phyloP scores from a whole-genome alignment of 2,113 vertebrate species.

The Pantherophis guttatus region DNA sequence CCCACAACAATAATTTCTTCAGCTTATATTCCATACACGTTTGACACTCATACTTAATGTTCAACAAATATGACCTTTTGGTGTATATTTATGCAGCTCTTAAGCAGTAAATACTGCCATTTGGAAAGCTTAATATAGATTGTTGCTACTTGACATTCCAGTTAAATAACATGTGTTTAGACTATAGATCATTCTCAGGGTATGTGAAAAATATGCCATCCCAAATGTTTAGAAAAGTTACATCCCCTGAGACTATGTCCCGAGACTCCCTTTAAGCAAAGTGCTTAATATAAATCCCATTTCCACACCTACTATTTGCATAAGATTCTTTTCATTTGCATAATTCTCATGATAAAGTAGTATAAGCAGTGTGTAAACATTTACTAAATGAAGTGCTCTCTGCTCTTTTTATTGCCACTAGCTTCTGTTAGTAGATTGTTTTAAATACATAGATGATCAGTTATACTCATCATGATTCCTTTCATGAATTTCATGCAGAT shows the following conservation, averaged over 20 bases:
- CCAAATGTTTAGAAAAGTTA: neutral
- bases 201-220: neutral
- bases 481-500: neutral
- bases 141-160: conserved; percentile 15
- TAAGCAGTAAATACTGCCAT: conserved; percentile 29
- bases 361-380: neutral
- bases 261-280: neutral
- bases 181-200: neutral
- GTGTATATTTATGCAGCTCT: conserved; percentile 11
- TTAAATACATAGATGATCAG: neutral
- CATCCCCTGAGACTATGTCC: neutral
- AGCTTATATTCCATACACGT: conserved; percentile 10
- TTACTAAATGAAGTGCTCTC: neutral
- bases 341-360: neutral
- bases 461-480: neutral
- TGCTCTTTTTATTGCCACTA: neutral
- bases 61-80: conserved; percentile 26
- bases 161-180: conserved; percentile 23
- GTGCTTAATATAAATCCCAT: neutral
- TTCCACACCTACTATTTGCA: neutral
- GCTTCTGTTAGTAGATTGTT: neutral
- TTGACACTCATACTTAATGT: conserved; percentile 14
- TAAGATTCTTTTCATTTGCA: neutral
- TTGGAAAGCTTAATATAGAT: conserved; percentile 31
- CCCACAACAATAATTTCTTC: neutral